Base-by-base conservation (phyloP, 2,113 vertebrate genomes). In the Capreolus pygargus region DNA sequence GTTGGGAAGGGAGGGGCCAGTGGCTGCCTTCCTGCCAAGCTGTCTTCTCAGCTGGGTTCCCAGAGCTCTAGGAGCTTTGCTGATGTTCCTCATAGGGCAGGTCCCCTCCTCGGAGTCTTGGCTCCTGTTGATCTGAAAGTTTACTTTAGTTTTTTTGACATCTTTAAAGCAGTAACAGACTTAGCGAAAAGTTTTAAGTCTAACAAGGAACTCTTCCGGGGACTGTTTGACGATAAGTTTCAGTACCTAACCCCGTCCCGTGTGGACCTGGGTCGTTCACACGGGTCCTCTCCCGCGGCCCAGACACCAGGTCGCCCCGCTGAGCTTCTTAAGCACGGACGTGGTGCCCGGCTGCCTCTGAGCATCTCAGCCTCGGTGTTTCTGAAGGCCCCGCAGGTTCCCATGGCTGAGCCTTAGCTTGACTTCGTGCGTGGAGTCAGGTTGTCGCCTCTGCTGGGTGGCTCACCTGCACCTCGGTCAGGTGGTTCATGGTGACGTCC, bases 241-340 rank as follows among this genome's bases (percentile, higher is more conserved):
- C 70, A 12, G 45, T 45, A 12, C 28, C 36, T 21, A 2, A 28
- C 6, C 2, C 14, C 47, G 1, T 19, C 33, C 47, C 15, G 1
- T 33, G 27, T 10, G 15, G 47, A 9, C 8, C 0, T 43, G 11
- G 33, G 43, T 27, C n/a, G 7, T 27, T 17, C 28, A 17, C 47
- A 17, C 0, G 10, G 47, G 39, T 5, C 28, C 28, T 7, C 33
- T 91, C 21, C n/a, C 21, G 1, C 5, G 28, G 4, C 30, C 50
- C 10, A 1, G 57, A 21, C 0, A 2, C 23, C 23, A 17, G 30
- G 52, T 27, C n/a, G 23, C 47, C 5, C 12, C 27, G 3, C 10
- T n/a, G 84, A n/a, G 33, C 2, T 54, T n/a, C 21, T 27, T 54
- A 23, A 79, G 25, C 8, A 30, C 14, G 17, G 57, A 54, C 10